Base-by-base conservation (phyloP, 1,140 invertebrate genomes). In the Drosophila kurseongensis region DNA sequence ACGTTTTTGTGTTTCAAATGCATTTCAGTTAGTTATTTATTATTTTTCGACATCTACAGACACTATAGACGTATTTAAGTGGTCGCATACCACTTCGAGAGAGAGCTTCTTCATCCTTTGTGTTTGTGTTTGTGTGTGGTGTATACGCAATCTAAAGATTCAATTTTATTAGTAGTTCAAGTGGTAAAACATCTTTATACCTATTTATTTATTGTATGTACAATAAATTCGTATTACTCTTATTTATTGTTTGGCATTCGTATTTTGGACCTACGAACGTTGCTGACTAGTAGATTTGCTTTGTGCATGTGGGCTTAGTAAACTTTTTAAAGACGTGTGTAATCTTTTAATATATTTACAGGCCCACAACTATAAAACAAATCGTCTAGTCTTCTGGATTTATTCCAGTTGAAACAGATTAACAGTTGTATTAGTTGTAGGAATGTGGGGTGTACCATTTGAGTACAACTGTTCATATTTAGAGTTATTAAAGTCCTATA, bases 141-240 rank as follows among this genome's bases (percentile, higher is more conserved):
- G 32, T 63, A 52, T 50, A 57, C 16, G 44, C n/a, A 54, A 40
- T 63, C 40, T 6, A 23, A 41, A 8, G 29, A 27, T 56, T 9
- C 40, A 57, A 48, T 23, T 51, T 38, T 44, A 52, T 60, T 62
- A 16, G 36, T 65, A 14, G 38, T 16, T 38, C 38, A 57, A 42
- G 58, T 55, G 65, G 60, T 68, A 78, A 80, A 81, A 81, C 61
- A 73, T 69, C 75, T 82, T 59, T 75, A 62, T 74, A 61, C 54
- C 44, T 55, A 56, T 63, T 59, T 47, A 75, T 51, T 75, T 86
- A 75, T 88, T 86, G 78, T 86, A 86, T 82, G 71, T 86, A 86
- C 83, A 86, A 86, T 86, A 86, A 86, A 86, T 86, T 86, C 82
- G 82, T 86, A 75, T 78, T 72, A 75, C 61, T 75, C 74, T 78